Evolutionary conservation across 1,140 invertebrate genomes (phyloP).

Genomic region (Drosophila tsacasi): DNA sequence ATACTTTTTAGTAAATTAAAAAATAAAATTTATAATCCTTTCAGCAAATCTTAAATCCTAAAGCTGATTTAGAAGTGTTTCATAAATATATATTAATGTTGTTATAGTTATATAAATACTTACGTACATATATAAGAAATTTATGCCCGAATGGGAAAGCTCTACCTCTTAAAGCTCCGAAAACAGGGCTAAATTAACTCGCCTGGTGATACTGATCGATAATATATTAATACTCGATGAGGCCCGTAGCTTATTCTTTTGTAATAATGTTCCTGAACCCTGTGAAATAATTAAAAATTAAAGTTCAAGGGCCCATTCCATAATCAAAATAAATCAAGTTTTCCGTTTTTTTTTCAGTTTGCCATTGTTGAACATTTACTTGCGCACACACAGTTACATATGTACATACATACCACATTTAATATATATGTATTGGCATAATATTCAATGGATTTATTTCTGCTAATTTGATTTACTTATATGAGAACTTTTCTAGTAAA

Average conservation of each 20-base stretch:
- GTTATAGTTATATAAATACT: background rate
- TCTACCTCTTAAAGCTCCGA: background rate
- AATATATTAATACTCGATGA: background rate
- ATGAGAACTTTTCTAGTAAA: slow-evolving; percentile 66
- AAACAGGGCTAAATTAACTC: background rate
- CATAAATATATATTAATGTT: background rate
- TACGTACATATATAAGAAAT: too few species aligned
- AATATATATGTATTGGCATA: slow-evolving; percentile 11
- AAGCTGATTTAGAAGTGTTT: background rate
- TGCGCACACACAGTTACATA: slow-evolving; percentile 12
- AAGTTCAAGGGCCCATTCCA: background rate
- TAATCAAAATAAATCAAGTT: background rate
- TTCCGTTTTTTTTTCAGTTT: background rate
- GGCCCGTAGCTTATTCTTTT: background rate
- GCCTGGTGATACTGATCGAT: background rate
- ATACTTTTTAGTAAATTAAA: background rate
- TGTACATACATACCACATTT: slow-evolving; percentile 17
- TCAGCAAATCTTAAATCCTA: background rate
- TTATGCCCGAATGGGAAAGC: background rate
- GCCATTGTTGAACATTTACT: slow-evolving; percentile 43
- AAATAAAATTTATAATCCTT: background rate
- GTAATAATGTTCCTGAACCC: too few species aligned
- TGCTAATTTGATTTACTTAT: slow-evolving; percentile 55
- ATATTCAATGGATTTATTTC: slow-evolving; percentile 48
- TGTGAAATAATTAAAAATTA: background rate